A percentile compares a stretch with the other conserved stretches of the same genome.
These are phyloP conservation scores for Leptodirus hochenwartii DNA, from an alignment of 2,888 invertebrate genomes.

Conservation along the genomic window DNA sequence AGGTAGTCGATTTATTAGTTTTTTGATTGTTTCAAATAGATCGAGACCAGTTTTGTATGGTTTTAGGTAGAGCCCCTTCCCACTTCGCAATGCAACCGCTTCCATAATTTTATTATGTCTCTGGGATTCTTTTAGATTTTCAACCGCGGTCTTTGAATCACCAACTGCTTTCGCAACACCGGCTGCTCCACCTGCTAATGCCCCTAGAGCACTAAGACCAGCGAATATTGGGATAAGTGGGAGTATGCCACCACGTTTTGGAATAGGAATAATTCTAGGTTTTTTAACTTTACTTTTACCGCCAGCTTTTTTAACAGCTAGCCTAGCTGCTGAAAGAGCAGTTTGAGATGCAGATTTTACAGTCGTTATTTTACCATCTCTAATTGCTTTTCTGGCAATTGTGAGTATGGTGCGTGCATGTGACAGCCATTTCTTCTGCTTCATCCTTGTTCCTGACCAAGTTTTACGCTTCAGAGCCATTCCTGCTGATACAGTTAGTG, in stretches of 20 bases:
- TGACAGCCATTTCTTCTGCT: too few species aligned
- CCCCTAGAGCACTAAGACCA: constrained; percentile 19
- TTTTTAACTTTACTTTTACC: constrained; percentile 13
- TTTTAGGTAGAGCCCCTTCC: constrained; percentile 9
- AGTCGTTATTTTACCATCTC: too few species aligned
- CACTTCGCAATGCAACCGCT: constrained; percentile 18
- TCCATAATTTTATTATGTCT: constrained; percentile 23
- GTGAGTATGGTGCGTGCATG: too few species aligned
- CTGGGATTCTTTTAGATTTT: constrained; percentile 17
- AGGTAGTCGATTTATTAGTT: constrained; percentile 7
- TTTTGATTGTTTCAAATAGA: too few species aligned
- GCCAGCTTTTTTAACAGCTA: background rate
- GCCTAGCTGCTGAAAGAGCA: constrained; percentile 1
- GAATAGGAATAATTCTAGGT: constrained; percentile 7
- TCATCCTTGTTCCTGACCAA: too few species aligned
- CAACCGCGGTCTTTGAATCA: constrained; percentile 18
- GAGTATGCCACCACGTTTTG: constrained; percentile 18
- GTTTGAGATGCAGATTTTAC: background rate
- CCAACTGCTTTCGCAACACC: constrained; percentile 21
- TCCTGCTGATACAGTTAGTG: too few species aligned
- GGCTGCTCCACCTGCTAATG: constrained; percentile 21
- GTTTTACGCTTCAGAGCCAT: too few species aligned
- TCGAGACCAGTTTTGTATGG: constrained; percentile 8
- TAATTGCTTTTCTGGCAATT: too few species aligned
- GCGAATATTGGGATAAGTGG: constrained; percentile 21